These are phyloP conservation scores for Pangasius krempfi DNA, from an alignment of 2,797 vertebrate genomes.

Conservation along the genomic window DNA sequence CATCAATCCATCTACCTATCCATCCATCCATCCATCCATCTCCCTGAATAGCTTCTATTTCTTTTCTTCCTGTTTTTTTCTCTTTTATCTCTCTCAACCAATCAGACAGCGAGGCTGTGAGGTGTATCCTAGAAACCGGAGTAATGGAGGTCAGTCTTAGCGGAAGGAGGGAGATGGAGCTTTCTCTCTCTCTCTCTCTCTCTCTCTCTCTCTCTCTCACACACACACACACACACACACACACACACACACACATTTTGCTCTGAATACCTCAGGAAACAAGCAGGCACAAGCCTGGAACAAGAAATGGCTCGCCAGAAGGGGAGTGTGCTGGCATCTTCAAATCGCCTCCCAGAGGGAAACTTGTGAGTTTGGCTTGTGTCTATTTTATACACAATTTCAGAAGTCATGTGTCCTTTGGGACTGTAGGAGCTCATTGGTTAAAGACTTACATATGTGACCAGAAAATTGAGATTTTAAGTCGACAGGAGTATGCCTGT, in stretches of 20 bases:
- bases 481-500: neutral
- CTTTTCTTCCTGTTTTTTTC: slow-evolving; percentile 48
- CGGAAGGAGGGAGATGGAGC: slow-evolving; percentile 56
- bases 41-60: slow-evolving; percentile 57
- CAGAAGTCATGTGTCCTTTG: neutral
- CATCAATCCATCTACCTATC: slow-evolving; percentile 55
- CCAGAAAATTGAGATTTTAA: neutral
- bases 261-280: slow-evolving; percentile 41
- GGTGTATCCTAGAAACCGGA: slow-evolving; percentile 78
- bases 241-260: slow-evolving; percentile 16
- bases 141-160: slow-evolving; percentile 70
- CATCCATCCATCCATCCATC: slow-evolving; percentile 48
- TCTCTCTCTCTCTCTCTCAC: neutral
- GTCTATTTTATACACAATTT: slow-evolving; percentile 3
- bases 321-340: slow-evolving; percentile 36
- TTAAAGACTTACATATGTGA: neutral
- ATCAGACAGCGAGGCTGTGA: slow-evolving; percentile 67
- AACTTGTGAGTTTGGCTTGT: neutral
- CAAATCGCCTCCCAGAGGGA: slow-evolving; percentile 24
- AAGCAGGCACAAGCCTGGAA: slow-evolving; percentile 36
- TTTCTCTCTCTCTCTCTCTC: slow-evolving; percentile 13
- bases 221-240: neutral
- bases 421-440: neutral
- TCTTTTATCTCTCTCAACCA: slow-evolving; percentile 67
- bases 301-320: slow-evolving; percentile 36